Base-by-base conservation (phyloP, 2,797 vertebrate genomes). In the Phrynocephalus vlangalii region DNA sequence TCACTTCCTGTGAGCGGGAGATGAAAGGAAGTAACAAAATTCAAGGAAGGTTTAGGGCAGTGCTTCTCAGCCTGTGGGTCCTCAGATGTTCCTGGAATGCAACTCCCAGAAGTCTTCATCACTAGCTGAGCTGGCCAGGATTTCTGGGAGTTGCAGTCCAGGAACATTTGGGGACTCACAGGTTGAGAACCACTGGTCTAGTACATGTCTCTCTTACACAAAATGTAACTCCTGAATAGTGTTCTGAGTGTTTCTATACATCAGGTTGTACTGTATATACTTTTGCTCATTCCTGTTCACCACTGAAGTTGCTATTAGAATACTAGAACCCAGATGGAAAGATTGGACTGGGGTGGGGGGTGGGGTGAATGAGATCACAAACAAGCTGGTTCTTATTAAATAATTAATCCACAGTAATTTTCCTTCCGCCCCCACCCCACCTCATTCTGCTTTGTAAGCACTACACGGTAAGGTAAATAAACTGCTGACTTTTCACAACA, bases 391-490 rank as follows among this genome's bases (percentile, higher is more conserved):
- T 63, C 72, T 70, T 33, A 77, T 77, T 87, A 77, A 83, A 78
- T 87, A 87, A 87, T 87, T 87, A 87, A 87, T 78, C 72, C 70
- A 68, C 3, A 44, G 75, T 16, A n/a, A 78, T 83, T 77, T 73
- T 30, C 22, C 11, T 33, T 67, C 80, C 63, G 38, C 5, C 50
- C 15, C 9, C 22, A 26, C n/a, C 71, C 75, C 72, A 56, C 52
- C 70, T 70, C 8, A 8, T 44, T 76, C 73, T 44, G 24, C 73
- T 76, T n/a, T 44, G 33, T 56, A 60, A 3, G 24, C 63, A 60
- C 5, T 56, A 33, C 48, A 70, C 63, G 70, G 33, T 44, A 48
- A 83, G 66, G 60, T 87, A 56, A 87, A 87, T 77, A 87, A 79
- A 83, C 72, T 87, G 73, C 73, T 83, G 73, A 70, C 63, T 87